Base-by-base conservation (phyloP, 2,888 invertebrate species). In the Suillia variegata region DNA sequence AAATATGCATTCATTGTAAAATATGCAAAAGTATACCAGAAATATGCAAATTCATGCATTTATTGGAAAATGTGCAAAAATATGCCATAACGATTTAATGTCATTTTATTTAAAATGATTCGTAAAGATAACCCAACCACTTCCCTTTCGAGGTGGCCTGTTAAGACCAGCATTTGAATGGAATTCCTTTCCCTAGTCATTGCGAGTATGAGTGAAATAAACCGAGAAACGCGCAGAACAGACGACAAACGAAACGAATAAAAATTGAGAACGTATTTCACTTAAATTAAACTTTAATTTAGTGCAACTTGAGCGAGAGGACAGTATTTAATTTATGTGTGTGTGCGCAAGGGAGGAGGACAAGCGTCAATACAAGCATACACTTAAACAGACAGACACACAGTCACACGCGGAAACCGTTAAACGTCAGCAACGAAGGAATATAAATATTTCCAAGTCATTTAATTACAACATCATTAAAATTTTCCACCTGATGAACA, bases 391-490 rank as follows among this genome's bases (percentile, higher is more conserved):
- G 6, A 26, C 10, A 26, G 5, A 10, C 26, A 24, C 24, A n/a
- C 3, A 50, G 4, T 2, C 22, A 50, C 31, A 26, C 50, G 48
- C 24, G 8, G 4, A 50, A 6, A 15, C 50, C 24, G 31, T 20
- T 4, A 4, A n/a, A n/a, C n/a, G n/a, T 8, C 50, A 26, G 26
- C 8, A 50, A 8, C n/a, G n/a, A 24, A 15, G 26, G 13, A 50
- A 15, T 71, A 71, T 69, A 33, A 24, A 26, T 54, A 71, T 71
- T 74, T 73, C 69, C 72, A 73, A 66, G 63, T 64, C 75, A 75
- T 75, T 73, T 75, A 70, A 72, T 75, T 74, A 70, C 70, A 71
- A 62, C 67, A 70, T 74, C 73, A 71, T 73, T 75, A 72, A 70
- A 73, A 69, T 65, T 58, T 64, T 68, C 62, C 62, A 71, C 69